Conservation (phyloP, 2,888 invertebrate genomes). For the Acheta domesticus region DNA sequence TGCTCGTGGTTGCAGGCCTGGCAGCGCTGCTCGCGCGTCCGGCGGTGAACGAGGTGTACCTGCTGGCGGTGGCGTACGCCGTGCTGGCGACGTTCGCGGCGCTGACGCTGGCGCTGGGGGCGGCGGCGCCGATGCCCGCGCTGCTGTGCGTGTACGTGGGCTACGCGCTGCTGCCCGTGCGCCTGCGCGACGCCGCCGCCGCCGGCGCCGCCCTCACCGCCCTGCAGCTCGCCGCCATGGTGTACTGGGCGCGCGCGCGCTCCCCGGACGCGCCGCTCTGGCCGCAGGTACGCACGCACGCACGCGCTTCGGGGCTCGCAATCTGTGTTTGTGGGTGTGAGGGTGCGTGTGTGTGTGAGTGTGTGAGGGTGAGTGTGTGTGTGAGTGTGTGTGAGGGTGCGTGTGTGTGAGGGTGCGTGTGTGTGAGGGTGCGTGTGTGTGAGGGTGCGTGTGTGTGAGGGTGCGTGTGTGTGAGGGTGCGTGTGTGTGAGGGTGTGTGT, state of each 20-base stretch:
- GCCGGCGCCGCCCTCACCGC: conserved; percentile 69
- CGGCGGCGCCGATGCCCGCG: conserved; percentile 46
- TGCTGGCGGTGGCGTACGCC: conserved; percentile 79
- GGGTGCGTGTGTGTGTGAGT: too few species aligned
- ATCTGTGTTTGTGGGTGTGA: too few species aligned
- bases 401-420: too few species aligned
- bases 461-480: too few species aligned
- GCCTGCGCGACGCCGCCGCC: conserved; percentile 74
- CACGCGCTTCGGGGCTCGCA: too few species aligned
- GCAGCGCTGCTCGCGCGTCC: conserved; percentile 74
- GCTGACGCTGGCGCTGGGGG: conserved; percentile 57
- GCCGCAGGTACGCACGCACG: conserved; percentile 39
- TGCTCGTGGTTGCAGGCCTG: conserved; percentile 53
- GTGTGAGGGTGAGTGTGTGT: too few species aligned
- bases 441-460: too few species aligned
- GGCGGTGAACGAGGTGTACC: conserved; percentile 83
- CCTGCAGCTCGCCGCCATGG: conserved; percentile 58
- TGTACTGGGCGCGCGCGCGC: neutral
- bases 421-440: too few species aligned
- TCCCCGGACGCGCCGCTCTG: conserved; percentile 26
- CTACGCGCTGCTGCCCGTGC: conserved; percentile 83
- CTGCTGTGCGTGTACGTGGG: conserved; percentile 82
- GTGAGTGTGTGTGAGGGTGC: too few species aligned
- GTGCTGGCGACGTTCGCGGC: conserved; percentile 74
- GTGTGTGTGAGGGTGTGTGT: too few species aligned